Evolutionary conservation across 2,797 vertebrate species (phyloP).

Genomic region (Pelodytes ibericus): DNA sequence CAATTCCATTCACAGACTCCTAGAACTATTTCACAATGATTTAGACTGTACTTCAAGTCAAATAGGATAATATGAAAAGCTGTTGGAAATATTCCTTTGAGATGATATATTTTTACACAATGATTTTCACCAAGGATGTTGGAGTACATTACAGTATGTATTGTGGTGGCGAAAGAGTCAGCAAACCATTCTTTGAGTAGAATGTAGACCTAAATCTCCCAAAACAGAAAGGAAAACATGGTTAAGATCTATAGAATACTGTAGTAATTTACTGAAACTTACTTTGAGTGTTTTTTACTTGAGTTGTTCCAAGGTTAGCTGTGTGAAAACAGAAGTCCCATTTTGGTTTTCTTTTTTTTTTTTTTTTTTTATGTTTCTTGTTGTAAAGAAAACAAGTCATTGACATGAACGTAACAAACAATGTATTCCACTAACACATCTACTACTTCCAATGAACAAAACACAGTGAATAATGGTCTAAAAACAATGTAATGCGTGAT

Average conservation of each 20-base stretch:
- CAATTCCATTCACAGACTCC: no score
- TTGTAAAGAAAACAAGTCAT: constrained; percentile 15
- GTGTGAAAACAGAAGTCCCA: constrained; percentile 39
- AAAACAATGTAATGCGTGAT: not conserved
- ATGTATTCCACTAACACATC: not conserved
- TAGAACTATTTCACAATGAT: no score
- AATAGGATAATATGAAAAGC: no score
- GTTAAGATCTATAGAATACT: constrained; percentile 15
- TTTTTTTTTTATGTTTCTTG: constrained; percentile 18
- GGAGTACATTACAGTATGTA: no score
- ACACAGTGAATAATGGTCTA: constrained; percentile 5
- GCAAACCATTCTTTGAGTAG: no score
- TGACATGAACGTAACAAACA: constrained; percentile 28
- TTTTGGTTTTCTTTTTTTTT: constrained; percentile 36
- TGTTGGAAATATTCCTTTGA: no score
- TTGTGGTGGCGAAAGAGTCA: no score
- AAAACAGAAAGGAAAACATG: not conserved
- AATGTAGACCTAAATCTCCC: not conserved
- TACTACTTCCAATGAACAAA: constrained; percentile 2
- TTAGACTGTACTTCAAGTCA: no score
- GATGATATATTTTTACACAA: no score
- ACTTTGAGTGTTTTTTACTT: constrained; percentile 52
- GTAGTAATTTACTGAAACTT: constrained; percentile 35
- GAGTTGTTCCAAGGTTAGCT: constrained; percentile 52
- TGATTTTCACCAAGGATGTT: no score